These are phyloP conservation scores for Uropsilus gracilis DNA, from an alignment of 2,113 vertebrate species.

Conservation along the genomic window DNA sequence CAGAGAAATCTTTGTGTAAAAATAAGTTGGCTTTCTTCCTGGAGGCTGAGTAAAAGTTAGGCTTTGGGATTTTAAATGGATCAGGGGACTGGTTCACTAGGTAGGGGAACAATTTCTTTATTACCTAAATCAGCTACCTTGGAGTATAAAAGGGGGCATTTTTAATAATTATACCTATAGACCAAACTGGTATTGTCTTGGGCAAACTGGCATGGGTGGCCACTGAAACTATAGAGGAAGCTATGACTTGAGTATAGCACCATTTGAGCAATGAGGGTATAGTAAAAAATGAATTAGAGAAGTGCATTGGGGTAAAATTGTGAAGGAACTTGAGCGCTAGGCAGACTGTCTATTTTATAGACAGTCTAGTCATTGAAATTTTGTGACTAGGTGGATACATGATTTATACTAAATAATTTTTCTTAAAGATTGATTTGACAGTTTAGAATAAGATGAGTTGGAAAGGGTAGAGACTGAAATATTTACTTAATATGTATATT, in stretches of 20 bases:
- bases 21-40: not conserved
- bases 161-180: not conserved
- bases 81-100: not conserved
- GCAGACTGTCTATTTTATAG: not conserved
- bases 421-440: slow-evolving; percentile 6
- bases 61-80: not conserved
- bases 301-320: not conserved
- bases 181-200: not conserved
- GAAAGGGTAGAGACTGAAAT: not conserved
- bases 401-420: not conserved
- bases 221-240: not conserved
- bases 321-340: not conserved
- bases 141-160: not conserved
- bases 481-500: not conserved
- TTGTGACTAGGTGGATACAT: not conserved
- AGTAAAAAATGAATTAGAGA: not conserved
- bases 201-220: not conserved
- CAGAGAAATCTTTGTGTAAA: slow-evolving; percentile 17
- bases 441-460: not conserved
- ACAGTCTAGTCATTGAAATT: not conserved
- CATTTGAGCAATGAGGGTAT: too few species aligned
- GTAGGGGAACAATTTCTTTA: not conserved
- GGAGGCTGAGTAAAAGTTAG: not conserved
- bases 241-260: too few species aligned
- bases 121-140: not conserved